phyloP scores from a whole-genome alignment of 2,113 vertebrate genomes.

The Scalopus aquaticus region DNA sequence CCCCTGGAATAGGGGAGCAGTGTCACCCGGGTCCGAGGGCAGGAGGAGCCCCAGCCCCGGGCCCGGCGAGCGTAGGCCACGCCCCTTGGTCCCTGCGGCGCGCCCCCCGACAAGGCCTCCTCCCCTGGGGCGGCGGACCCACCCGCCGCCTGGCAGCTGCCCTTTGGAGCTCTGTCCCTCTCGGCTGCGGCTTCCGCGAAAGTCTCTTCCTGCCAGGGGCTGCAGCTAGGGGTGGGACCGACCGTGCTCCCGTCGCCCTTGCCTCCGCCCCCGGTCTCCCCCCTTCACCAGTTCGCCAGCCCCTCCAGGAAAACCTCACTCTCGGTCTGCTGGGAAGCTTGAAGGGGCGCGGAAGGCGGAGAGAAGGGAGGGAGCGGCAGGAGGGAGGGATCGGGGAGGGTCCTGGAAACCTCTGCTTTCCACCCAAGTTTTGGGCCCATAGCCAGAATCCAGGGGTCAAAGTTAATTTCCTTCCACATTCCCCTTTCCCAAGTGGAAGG shows the following conservation, averaged over 20 bases:
- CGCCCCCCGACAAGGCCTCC: background rate
- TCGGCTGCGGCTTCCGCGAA: background rate
- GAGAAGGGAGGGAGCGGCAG: background rate
- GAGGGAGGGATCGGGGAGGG: background rate
- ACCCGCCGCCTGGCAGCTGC: background rate
- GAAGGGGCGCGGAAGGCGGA: background rate
- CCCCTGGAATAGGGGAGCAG: slow-evolving; percentile 22
- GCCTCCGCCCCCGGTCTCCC: slow-evolving; percentile 18
- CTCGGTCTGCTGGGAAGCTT: background rate
- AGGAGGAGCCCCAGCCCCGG: background rate
- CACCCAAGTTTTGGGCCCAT: slow-evolving; percentile 17
- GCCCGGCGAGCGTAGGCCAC: background rate
- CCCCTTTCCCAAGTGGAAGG: slow-evolving; percentile 33
- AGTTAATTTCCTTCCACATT: slow-evolving; percentile 67
- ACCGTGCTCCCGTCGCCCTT: slow-evolving; percentile 50
- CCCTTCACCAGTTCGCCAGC: background rate
- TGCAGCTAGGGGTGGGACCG: slow-evolving; percentile 19
- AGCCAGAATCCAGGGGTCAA: slow-evolving; percentile 60
- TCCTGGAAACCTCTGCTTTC: slow-evolving; percentile 53
- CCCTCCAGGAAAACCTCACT: background rate
- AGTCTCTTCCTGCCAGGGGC: slow-evolving; percentile 61
- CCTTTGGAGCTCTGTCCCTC: background rate
- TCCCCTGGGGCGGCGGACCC: background rate
- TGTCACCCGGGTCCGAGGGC: slow-evolving; percentile 79
- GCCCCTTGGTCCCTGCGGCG: slow-evolving; percentile 12